Base-by-base conservation (phyloP, 1,140 invertebrate genomes). In the Drosophila novamexicana region DNA sequence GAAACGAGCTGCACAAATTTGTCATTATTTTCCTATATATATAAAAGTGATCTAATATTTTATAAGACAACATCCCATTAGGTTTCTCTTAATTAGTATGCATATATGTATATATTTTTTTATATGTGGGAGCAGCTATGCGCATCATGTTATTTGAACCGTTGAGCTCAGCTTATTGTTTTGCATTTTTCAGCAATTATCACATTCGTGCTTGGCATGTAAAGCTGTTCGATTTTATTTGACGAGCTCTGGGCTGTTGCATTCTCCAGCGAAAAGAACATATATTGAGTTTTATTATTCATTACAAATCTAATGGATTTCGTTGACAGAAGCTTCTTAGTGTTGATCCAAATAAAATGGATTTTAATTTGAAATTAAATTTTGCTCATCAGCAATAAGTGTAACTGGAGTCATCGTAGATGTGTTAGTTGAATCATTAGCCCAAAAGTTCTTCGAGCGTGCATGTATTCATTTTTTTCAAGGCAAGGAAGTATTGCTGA, bases 101-200 rank as follows among this genome's bases (percentile, higher is more conserved):
- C 8, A 44, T 59, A 29, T 40, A 10, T 50, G 42, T 29, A 47
- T 16, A 14, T 14, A 14, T 14, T 14, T 14, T 14, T 14, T 14
- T 14, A 14, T 14, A 14, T 14, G 53, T 64, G 68, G 36, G 34
- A 64, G 49, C 32, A 36, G 50, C 22, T 58, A 34, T 18, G 8
- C 9, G 29, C 9, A 62, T 45, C 49, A 39, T 34, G 14, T 37
- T 56, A 56, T 22, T 52, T 45, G 42, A 37, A 47, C 36, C 54
- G 58, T 47, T 49, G 7, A 40, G 16, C 12, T 70, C 4, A 50
- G 58, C 57, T 67, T 65, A 53, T 45, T 58, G 42, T 40, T 72
- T 71, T 37, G 53, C 58, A 73, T 68, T 75, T 81, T 34, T 16
- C 67, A 40, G 8, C 50, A 79, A 76, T 85, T 79, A 79, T 8